Evolutionary conservation across 2,888 invertebrate species (phyloP).

Genomic region (Lasioglossum malachurum): DNA sequence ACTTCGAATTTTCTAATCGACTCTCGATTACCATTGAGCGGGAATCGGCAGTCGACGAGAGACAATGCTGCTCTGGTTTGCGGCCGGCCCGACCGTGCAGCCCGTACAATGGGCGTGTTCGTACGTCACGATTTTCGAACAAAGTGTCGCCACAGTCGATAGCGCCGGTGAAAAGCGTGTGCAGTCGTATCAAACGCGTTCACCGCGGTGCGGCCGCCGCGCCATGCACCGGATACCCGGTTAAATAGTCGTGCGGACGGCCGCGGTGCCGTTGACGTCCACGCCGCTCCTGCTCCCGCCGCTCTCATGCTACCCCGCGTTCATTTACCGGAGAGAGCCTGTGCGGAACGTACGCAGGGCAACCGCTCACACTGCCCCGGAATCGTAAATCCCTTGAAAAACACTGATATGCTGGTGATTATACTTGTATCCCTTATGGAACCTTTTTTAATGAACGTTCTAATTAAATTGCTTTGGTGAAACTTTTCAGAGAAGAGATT

Average conservation of each 20-base stretch:
- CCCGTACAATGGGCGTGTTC: conserved; percentile 7
- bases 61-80: conserved; percentile 2
- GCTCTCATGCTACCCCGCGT: not conserved
- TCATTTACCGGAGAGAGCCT: not conserved
- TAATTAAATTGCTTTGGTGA: not conserved
- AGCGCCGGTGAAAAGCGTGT: conserved; percentile 23
- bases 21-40: not conserved
- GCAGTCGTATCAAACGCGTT: conserved; percentile 25
- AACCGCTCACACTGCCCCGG: not conserved
- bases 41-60: not conserved
- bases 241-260: conserved; percentile 49
- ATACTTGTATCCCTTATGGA: not conserved
- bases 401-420: not conserved
- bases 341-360: not conserved
- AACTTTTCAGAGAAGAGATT: not conserved
- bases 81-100: not conserved
- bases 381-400: not conserved
- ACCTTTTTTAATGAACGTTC: not conserved
- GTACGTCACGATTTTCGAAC: conserved; percentile 20
- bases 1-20: conserved; percentile 1
- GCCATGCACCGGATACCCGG: conserved; percentile 38
- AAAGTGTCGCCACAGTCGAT: conserved; percentile 31
- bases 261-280: conserved; percentile 12
- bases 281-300: not conserved
- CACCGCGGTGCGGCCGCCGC: not conserved